Base-by-base conservation (phyloP, 2,113 vertebrate species). In the Ammodramus savannarum region DNA sequence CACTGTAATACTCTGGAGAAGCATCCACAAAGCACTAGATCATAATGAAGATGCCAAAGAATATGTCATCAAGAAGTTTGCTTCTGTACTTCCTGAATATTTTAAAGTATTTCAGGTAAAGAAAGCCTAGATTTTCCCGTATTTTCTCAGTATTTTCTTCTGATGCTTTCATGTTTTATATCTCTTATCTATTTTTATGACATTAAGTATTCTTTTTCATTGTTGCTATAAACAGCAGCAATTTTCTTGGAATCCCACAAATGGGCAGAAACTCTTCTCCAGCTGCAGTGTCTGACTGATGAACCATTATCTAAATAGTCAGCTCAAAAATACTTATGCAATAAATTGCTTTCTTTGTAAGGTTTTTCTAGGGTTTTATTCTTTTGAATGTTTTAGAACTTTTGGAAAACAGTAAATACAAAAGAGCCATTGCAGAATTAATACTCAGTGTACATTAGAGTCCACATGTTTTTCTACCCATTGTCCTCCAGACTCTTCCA, bases 1-100 rank as follows among this genome's bases (percentile, higher is more conserved):
- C 7, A 89, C 98, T 34, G 99, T 99, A 43, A 98, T 99, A 96
- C 98, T 99, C 82, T 99, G 99, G 99, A 98, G 96, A 73, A 99
- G 98, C 68, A 98, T 99, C 44, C 90, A 89, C n/a, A 98, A 98
- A 89, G 97, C 98, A 21, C 95, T 99, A 65, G 98, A 98, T 87
- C 96, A 96, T 25, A 99, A 99, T 43, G 79, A 98, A 93, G 98
- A 99, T 80, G 99, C 98, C 67, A 97, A 97, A 77, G 96, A 96
- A 20, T 99, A 99, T 94, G 97, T 98, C 7, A 69, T 98, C 7
- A 96, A 90, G 94, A 99, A 99, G 97, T 99, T 99, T 96, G 98
- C 98, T 38, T 93, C 97, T 36, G 98, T 98, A 72, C 97, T 99
- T 66, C 97, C 98, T 13, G 98, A 98, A 68, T 99, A 99, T 95